phyloP scores from a whole-genome alignment of 2,888 invertebrate species.

The Drosophila siamana region DNA sequence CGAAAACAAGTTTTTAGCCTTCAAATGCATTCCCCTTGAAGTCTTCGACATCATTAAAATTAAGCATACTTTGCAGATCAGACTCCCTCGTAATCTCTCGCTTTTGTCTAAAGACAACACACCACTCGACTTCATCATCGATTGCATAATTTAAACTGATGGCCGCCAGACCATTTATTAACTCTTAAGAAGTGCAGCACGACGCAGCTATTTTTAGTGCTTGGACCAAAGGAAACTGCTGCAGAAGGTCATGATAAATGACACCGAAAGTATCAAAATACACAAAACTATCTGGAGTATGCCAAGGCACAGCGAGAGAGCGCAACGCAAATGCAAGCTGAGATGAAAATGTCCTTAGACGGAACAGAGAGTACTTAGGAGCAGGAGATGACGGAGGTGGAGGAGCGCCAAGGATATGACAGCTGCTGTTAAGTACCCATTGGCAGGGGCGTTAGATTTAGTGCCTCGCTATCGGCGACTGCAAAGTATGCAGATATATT shows the following conservation, averaged over 20 bases:
- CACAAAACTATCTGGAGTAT: slow-evolving; percentile 41
- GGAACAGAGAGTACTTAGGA: slow-evolving; percentile 46
- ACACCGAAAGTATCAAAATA: slow-evolving; percentile 77
- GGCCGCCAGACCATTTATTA: slow-evolving; percentile 37
- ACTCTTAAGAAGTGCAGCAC: slow-evolving; percentile 16
- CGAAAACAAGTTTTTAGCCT: no score
- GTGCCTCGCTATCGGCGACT: slow-evolving; percentile 60
- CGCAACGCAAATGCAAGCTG: slow-evolving; percentile 35
- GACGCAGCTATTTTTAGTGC: slow-evolving; percentile 57
- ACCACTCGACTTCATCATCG: slow-evolving; percentile 26
- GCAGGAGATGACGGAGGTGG: slow-evolving; percentile 35
- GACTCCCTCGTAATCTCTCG: neutral
- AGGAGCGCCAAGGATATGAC: slow-evolving; percentile 70
- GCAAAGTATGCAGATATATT: slow-evolving; percentile 45
- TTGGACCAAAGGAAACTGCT: slow-evolving; percentile 43
- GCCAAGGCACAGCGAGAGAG: slow-evolving; percentile 10
- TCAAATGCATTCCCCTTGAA: neutral
- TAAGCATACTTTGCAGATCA: neutral
- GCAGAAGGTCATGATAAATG: slow-evolving; percentile 76
- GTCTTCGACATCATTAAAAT: neutral
- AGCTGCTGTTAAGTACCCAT: slow-evolving; percentile 66
- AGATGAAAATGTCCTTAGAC: slow-evolving; percentile 55
- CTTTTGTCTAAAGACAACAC: neutral
- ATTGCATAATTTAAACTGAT: slow-evolving; percentile 27
- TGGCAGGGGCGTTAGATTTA: slow-evolving; percentile 74